Conservation (phyloP, 1,140 invertebrate species). For the Hypsibius dujardini region DNA sequence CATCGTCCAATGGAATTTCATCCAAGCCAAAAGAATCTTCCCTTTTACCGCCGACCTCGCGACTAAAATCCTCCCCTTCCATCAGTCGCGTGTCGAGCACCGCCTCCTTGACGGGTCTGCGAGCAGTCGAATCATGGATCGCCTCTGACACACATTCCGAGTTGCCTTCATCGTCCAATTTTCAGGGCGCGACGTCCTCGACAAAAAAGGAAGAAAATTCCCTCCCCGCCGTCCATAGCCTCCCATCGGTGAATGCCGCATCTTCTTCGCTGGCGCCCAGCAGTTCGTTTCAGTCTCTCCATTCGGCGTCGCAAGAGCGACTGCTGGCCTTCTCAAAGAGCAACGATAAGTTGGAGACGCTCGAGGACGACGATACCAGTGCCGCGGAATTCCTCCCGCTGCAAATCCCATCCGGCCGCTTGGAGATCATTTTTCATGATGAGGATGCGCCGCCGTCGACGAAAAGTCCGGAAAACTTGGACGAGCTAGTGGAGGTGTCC, state of each 20-base stretch:
- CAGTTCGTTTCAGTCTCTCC: too few species aligned
- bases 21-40: neutral
- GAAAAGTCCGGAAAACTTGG: neutral
- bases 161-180: too few species aligned
- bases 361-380: too few species aligned
- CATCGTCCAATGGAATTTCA: neutral
- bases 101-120: neutral
- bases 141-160: neutral
- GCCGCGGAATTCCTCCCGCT: neutral
- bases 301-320: too few species aligned
- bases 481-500: neutral
- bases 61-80: neutral
- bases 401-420: neutral
- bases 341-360: too few species aligned
- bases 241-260: too few species aligned
- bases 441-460: neutral
- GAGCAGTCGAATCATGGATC: neutral
- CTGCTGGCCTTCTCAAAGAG: too few species aligned
- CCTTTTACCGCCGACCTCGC: neutral
- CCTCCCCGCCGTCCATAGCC: too few species aligned
- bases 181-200: too few species aligned
- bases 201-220: too few species aligned
- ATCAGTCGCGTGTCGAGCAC: neutral
- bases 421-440: slow-evolving; percentile 15
- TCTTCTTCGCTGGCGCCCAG: too few species aligned